Evolutionary conservation across 2,113 vertebrate species (phyloP).

Genomic region (Pampusana beccarii): DNA sequence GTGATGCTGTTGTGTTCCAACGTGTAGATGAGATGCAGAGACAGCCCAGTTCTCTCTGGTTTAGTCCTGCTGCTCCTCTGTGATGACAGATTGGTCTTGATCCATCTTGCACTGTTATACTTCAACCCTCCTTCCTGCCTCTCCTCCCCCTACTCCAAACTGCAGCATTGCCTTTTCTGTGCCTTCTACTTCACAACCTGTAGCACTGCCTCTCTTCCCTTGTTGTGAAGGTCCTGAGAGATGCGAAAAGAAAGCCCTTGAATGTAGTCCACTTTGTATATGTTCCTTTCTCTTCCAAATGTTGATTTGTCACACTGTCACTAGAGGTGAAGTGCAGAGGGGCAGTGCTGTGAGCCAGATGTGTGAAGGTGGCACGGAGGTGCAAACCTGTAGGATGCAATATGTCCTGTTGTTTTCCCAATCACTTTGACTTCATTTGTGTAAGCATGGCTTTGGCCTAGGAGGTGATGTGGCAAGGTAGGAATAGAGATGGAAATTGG

Average conservation of each 20-base stretch:
- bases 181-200: background rate
- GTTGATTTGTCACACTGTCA: background rate
- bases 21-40: background rate
- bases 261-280: background rate
- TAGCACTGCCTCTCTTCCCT: background rate
- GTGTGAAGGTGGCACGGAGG: background rate
- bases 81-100: background rate
- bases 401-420: background rate
- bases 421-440: background rate
- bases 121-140: background rate
- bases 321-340: background rate
- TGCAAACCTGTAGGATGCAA: background rate
- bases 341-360: background rate
- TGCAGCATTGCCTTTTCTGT: background rate
- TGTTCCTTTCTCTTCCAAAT: background rate
- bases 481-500: constrained; percentile 2
- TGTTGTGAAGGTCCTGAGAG: background rate
- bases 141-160: background rate
- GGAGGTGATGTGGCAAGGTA: background rate
- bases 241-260: background rate
- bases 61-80: background rate
- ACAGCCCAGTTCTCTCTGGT: background rate
- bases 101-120: background rate
- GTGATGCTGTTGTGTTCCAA: background rate
- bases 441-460: background rate